These are phyloP conservation scores for Drepana falcataria DNA, from an alignment of 2,888 invertebrate species.

Conservation along the genomic window DNA sequence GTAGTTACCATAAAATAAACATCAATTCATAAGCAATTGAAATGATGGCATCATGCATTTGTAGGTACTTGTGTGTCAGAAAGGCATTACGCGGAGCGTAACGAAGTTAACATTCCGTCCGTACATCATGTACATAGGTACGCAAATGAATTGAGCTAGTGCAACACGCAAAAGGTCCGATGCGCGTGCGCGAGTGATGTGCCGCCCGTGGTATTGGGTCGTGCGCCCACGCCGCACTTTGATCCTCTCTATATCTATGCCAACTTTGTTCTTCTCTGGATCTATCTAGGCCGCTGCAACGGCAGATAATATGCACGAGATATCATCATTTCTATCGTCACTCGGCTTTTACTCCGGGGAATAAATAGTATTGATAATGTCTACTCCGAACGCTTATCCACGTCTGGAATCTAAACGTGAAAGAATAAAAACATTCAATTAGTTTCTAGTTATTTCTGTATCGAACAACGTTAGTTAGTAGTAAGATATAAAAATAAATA, in stretches of 20 bases:
- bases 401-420: slow-evolving; percentile 5
- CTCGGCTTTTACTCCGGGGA: slow-evolving; percentile 22
- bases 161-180: slow-evolving; percentile 56
- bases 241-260: slow-evolving; percentile 72
- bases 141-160: slow-evolving; percentile 45
- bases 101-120: slow-evolving; percentile 25
- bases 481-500: neutral
- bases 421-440: neutral
- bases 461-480: neutral
- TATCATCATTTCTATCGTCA: slow-evolving; percentile 42
- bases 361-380: slow-evolving; percentile 9
- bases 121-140: slow-evolving; percentile 10
- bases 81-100: slow-evolving; percentile 27
- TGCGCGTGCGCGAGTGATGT: slow-evolving; percentile 57
- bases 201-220: slow-evolving; percentile 69
- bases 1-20: neutral
- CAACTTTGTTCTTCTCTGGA: slow-evolving; percentile 71
- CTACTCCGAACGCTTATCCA: slow-evolving; percentile 9
- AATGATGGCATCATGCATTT: neutral
- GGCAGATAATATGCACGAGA: slow-evolving; percentile 40
- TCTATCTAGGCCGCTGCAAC: slow-evolving; percentile 66
- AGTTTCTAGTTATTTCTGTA: neutral
- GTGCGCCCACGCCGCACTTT: slow-evolving; percentile 75
- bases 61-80: neutral
- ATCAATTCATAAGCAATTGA: neutral